These are phyloP conservation scores for Lampris megalopsis DNA, from an alignment of 2,113 vertebrate genomes.

Conservation along the genomic window DNA sequence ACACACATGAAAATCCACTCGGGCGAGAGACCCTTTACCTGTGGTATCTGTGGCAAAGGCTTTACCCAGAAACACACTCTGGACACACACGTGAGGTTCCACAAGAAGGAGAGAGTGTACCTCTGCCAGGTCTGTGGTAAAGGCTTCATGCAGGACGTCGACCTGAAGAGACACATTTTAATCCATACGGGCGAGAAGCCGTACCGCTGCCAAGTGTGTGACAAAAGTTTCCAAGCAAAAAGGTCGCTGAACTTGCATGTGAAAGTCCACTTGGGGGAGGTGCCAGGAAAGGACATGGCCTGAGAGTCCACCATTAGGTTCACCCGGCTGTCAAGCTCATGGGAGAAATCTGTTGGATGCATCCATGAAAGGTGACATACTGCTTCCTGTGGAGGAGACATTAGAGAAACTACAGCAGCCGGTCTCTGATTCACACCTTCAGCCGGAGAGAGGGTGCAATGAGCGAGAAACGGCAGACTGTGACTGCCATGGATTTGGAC, in stretches of 20 bases:
- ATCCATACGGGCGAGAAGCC: constrained; percentile 72
- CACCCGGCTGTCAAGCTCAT: too few species aligned
- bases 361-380: too few species aligned
- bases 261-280: constrained; percentile 32
- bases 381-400: too few species aligned
- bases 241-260: constrained; percentile 63
- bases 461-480: too few species aligned
- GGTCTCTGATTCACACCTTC: too few species aligned
- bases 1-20: constrained; percentile 85
- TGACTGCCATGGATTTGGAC: too few species aligned
- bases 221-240: constrained; percentile 67
- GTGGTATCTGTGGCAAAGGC: constrained; percentile 73
- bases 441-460: too few species aligned
- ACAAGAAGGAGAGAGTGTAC: constrained; percentile 72
- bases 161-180: constrained; percentile 68
- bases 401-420: too few species aligned
- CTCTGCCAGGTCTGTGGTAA: constrained; percentile 71
- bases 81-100: constrained; percentile 82
- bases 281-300: background rate
- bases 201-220: constrained; percentile 61
- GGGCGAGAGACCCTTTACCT: constrained; percentile 78
- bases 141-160: constrained; percentile 69
- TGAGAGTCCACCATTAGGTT: too few species aligned
- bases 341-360: too few species aligned
- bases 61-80: constrained; percentile 70